These are phyloP conservation scores for Drosophila prolongata DNA, from an alignment of 2,888 invertebrate genomes.

Conservation along the genomic window DNA sequence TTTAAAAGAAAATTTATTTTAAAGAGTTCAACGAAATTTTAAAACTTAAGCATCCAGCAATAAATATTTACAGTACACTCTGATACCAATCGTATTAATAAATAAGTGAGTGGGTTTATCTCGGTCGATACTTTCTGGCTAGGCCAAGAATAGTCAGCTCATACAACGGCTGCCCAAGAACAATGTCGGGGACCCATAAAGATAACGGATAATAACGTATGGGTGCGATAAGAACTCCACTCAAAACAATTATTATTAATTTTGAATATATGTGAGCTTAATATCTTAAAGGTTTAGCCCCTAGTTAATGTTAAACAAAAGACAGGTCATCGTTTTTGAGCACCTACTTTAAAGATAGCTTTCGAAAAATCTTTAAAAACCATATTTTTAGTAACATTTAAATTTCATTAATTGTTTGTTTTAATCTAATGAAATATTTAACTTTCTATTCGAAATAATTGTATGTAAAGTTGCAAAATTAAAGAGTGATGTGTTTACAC, in stretches of 20 bases:
- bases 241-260: neutral
- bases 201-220: conserved; percentile 30
- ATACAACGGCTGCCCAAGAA: conserved; percentile 24
- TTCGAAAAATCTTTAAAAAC: too few species aligned
- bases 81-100: conserved; percentile 19
- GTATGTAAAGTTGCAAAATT: too few species aligned
- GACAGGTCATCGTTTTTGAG: too few species aligned
- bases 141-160: conserved; percentile 23
- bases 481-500: too few species aligned
- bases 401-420: too few species aligned
- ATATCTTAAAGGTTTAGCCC: too few species aligned
- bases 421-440: too few species aligned
- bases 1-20: neutral
- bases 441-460: too few species aligned
- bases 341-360: too few species aligned
- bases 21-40: neutral
- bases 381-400: too few species aligned
- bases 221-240: conserved; percentile 22
- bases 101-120: conserved; percentile 18
- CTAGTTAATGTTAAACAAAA: too few species aligned
- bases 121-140: conserved; percentile 16
- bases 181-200: conserved; percentile 33
- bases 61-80: conserved; percentile 11
- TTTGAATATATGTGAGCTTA: too few species aligned
- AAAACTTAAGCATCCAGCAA: conserved; percentile 2